Conservation (phyloP, 2,797 vertebrate species). For the Garrulus glandarius region DNA sequence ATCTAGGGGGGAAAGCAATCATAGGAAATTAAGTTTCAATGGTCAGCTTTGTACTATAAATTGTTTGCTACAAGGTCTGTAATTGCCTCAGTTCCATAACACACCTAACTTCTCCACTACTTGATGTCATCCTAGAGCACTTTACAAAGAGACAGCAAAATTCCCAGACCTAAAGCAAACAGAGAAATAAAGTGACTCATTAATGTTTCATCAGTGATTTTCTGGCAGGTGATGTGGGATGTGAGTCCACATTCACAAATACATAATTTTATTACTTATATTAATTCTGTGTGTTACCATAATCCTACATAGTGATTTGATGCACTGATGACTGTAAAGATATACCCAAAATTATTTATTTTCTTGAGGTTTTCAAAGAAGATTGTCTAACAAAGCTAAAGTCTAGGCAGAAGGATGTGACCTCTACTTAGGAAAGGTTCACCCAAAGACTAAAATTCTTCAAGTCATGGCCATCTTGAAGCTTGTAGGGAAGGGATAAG, state of each 20-base stretch:
- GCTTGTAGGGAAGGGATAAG: constrained; percentile 40
- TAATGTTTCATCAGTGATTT: background rate
- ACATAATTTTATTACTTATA: background rate
- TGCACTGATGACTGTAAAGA: background rate
- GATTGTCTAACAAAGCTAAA: background rate
- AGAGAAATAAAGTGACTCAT: constrained; percentile 27
- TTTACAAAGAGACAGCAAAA: background rate
- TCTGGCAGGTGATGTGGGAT: background rate
- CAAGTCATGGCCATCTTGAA: constrained; percentile 43
- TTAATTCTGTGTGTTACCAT: background rate
- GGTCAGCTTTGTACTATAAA: background rate
- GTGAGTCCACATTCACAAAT: background rate
- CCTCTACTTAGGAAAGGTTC: constrained; percentile 37
- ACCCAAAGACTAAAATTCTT: constrained; percentile 50
- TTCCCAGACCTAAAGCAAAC: constrained; percentile 43
- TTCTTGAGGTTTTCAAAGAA: background rate
- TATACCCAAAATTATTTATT: background rate
- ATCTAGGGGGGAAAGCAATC: background rate
- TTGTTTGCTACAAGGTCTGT: background rate
- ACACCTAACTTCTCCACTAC: background rate
- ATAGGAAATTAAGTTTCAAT: background rate
- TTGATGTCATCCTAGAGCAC: background rate
- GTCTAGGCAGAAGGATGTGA: constrained; percentile 26
- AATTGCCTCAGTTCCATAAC: background rate
- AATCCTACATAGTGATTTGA: background rate